Evolutionary conservation across 2,113 vertebrate genomes (phyloP).

Genomic region (Phalacrocorax brasilianus): DNA sequence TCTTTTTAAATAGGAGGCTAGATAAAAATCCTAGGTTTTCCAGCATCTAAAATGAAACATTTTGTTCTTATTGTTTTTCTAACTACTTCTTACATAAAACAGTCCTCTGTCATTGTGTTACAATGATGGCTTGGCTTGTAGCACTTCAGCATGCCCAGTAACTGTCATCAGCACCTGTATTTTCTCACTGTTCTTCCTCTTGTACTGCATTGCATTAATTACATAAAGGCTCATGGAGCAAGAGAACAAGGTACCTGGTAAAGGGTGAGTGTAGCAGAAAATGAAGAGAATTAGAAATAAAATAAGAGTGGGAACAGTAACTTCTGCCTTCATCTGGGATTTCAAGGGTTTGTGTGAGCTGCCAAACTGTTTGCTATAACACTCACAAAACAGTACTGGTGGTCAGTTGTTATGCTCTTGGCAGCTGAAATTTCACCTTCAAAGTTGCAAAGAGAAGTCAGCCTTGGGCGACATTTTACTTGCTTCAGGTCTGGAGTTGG

Average conservation of each 20-base stretch:
- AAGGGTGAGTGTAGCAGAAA: neutral
- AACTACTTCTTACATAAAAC: neutral
- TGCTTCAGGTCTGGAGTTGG: neutral
- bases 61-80: neutral
- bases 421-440: neutral
- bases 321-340: neutral
- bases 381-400: neutral
- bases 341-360: neutral
- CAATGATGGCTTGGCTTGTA: neutral
- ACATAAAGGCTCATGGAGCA: neutral
- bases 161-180: neutral
- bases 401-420: neutral
- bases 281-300: neutral
- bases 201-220: neutral
- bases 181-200: neutral
- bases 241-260: neutral
- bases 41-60: neutral
- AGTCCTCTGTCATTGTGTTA: rapidly evolving
- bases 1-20: neutral
- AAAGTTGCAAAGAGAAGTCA: neutral
- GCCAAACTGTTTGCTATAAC: neutral
- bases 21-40: neutral
- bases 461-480: neutral
- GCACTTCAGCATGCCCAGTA: neutral
- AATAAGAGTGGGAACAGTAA: neutral